Evolutionary conservation across 2,888 invertebrate species (phyloP), one percentile per base, ranked within the genome.

Genomic region (Entomobrya proxima): DNA sequence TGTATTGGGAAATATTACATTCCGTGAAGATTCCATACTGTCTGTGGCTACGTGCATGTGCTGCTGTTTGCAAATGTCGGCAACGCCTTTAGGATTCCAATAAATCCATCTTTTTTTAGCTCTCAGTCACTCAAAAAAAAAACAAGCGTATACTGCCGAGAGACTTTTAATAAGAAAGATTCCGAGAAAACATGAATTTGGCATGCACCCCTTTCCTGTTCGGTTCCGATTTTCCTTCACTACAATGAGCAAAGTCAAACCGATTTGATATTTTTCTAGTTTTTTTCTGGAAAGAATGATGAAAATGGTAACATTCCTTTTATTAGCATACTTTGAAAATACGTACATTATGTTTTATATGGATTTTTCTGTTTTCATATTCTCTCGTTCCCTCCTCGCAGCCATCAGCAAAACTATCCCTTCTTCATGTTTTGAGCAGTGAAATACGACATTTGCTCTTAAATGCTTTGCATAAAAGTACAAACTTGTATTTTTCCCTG

Each of bases 201-300:
- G 61, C 78, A 78, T 78, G 55, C 61, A 64, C 78, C 78, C 40
- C 40, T 61, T 78, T 18, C 64, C 30, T 64, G 64, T 47, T 78
- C 44, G 44, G 64, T 64, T 64, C 30, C 78, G 30, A 61, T 15
- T 61, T 61, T n/a, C 64, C 64, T 78, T 35, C 44, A 21, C 52
- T 52, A 75, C 30, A 75, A 2, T 75, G 52, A 47, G 30, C 75
- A 75, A 75, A 75, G 75, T 75, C 75, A n/a, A n/a, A n/a, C n/a
- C n/a, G n/a, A n/a, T n/a, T n/a, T n/a, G n/a, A n/a, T n/a, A n/a
- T n/a, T n/a, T n/a, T n/a, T n/a, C n/a, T n/a, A n/a, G n/a, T n/a
- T n/a, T n/a, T n/a, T n/a, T n/a, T n/a, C n/a, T n/a, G n/a, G n/a
- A n/a, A n/a, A n/a, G n/a, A n/a, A n/a, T n/a, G n/a, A n/a, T n/a